phyloP scores from a whole-genome alignment of 2,888 invertebrate species.

The Tetragnatha montana region DNA sequence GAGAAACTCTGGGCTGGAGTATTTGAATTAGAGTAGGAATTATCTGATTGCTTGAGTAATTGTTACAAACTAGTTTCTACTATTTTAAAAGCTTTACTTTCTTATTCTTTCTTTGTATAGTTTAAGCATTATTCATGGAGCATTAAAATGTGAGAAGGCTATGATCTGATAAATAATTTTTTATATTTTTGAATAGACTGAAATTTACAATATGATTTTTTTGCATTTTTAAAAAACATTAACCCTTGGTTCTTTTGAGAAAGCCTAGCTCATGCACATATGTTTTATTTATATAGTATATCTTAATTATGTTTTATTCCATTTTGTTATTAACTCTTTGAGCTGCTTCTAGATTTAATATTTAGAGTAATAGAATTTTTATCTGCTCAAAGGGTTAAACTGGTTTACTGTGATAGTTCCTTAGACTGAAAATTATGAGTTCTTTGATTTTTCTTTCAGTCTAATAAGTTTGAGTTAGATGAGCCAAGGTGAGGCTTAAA shows the following conservation, averaged over 20 bases:
- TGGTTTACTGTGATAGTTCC: constrained; percentile 67
- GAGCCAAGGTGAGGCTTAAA: constrained; percentile 70
- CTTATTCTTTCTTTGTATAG: too few relatives aligned
- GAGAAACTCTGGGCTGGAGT: too few relatives aligned
- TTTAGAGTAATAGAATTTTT: not conserved
- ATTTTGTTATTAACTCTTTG: constrained; percentile 44
- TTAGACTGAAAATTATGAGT: constrained; percentile 33
- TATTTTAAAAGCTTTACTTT: too few relatives aligned
- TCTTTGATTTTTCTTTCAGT: constrained; percentile 26
- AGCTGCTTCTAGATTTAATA: constrained; percentile 16
- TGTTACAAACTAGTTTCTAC: too few relatives aligned
- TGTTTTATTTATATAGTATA: constrained; percentile 17
- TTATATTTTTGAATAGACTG: too few relatives aligned
- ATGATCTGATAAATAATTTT: too few relatives aligned
- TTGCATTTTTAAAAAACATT: not conserved
- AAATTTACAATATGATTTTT: too few relatives aligned
- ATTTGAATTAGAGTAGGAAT: too few relatives aligned
- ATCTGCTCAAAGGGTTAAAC: constrained; percentile 48
- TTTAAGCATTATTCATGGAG: too few relatives aligned
- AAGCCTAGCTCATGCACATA: constrained; percentile 27
- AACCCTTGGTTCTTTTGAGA: not conserved
- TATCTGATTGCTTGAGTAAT: too few relatives aligned
- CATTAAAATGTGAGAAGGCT: too few relatives aligned
- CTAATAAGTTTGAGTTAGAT: constrained; percentile 33
- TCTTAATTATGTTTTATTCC: constrained; percentile 45